Evolutionary conservation across 2,113 vertebrate genomes (phyloP), one percentile per base, ranked within the genome.

Genomic region (Gobio gobio): DNA sequence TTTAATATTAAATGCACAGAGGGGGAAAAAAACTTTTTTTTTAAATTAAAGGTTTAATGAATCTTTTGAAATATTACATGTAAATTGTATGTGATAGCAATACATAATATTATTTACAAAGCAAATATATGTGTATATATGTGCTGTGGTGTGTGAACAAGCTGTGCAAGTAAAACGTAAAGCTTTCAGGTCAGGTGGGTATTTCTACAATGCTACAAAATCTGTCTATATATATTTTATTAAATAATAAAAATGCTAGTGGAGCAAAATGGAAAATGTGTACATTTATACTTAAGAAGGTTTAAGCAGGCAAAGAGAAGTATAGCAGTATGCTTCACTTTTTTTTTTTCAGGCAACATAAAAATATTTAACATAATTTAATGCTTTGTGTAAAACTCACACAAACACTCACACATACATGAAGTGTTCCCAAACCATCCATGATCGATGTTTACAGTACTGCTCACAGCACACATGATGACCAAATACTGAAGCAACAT

Each of bases 41-140:
- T 61, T 43, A 18, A 13, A 78, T 47, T 16, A 26, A 68, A 20
- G 8, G 20, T 85, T 85, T 78, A 87, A 73, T 85, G 14, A 82
- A 74, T 61, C 3, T 20, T 75, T 61, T 83, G 18, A 33, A 68
- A 85, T 51, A 75, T 13, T 8, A 75, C 3, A 78, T 74, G 63
- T 74, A 14, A 75, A 51, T 81, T 45, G 61, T 58, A 36, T 73
- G 40, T 51, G 33, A 82, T 40, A 64, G 56, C 54, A 87, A 83
- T 33, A 78, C 72, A 78, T 36, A 13, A 85, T 68, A 64, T 59
- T 85, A 87, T 88, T 86, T 85, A 88, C 87, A 90, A 81, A 80
- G 49, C 74, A 77, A 77, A 77, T 33, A 45, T 51, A 51, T 5
- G 40, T 40, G 12, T 22, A 74, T 54, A 16, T 59, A 22, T 59